Evolutionary conservation across 2,888 invertebrate genomes (phyloP), one percentile per base, ranked within the genome.

Genomic region (Meiosimyza decipiens): DNA sequence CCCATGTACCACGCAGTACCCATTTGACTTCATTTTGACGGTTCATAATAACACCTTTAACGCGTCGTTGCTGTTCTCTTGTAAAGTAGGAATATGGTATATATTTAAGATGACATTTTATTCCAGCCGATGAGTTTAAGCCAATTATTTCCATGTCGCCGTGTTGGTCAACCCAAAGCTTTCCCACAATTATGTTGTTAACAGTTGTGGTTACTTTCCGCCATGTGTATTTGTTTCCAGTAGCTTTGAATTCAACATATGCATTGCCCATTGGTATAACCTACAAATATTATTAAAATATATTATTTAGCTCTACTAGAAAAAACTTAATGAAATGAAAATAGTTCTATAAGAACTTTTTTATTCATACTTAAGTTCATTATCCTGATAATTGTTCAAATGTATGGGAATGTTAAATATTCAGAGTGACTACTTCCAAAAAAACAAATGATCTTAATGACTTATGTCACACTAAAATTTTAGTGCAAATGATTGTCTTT

Each of bases 131-230:
- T 77, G 95, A 93, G 85, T 98, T 98, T 79, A 90, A 90, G 75
- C 93, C 93, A 74, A 92, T 90, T 77, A 99, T 99, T 87, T 98
- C 98, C 96, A 98, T 99, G 86, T 99, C 99, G 62, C 99, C 99
- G 86, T 98, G 97, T 88, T 99, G 97, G 89, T 99, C 99, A 73
- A 99, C 97, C 99, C 99, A 99, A 80, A 99, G 90, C 88, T 96
- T 97, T 78, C 99, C 99, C 73, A 99, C 98, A 81, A 99, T 99
- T 82, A 99, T 99, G 88, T 99, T 99, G 90, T 99, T 99, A 67
- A 99, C 98, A 6, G 98, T 99, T 28, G 99, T 99, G 28, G 98
- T 98, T 69, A 99, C 91, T 90, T 99, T 99, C 79, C 97, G 91
- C 98, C 99, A 99, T 9, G 97, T 95, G 89, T 96, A 99, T 85